A percentile compares a stretch with the other conserved stretches of the same genome.
Conservation (phyloP, 2,113 vertebrate genomes). For the Pluvianellus socialis region DNA sequence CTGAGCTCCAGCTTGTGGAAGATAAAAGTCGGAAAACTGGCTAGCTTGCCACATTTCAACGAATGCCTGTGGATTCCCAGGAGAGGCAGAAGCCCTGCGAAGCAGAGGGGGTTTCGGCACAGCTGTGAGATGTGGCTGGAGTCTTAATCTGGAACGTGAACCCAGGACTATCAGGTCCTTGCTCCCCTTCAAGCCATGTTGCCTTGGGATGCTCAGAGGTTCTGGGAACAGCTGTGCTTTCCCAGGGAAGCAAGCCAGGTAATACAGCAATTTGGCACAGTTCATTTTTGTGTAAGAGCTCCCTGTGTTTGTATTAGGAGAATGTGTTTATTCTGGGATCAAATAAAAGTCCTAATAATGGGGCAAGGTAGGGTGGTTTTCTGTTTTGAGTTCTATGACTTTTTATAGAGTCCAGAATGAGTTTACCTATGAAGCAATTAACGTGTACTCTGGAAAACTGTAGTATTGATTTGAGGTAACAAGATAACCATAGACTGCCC, state of each 20-base stretch:
- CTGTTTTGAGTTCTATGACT: neutral
- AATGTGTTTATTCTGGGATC: neutral
- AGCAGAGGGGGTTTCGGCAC: neutral
- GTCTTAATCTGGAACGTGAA: neutral
- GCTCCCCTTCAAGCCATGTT: neutral
- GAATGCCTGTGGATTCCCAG: neutral
- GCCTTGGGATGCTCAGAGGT: neutral
- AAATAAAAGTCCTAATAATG: neutral
- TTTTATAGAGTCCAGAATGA: neutral
- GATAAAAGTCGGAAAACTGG: neutral
- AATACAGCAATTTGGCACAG: accelerated
- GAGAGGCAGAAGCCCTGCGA: neutral
- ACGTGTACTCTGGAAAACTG: neutral
- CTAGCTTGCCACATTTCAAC: neutral
- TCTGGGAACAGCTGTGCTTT: neutral
- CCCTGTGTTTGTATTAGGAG: neutral
- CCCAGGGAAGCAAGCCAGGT: neutral
- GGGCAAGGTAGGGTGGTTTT: neutral
- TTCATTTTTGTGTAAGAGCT: neutral
- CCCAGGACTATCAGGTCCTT: neutral
- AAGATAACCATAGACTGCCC: neutral
- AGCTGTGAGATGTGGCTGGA: neutral
- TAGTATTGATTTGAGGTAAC: neutral
- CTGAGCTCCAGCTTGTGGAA: neutral
- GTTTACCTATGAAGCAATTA: constrained; percentile 16